Conservation (phyloP, 1,140 invertebrate genomes). For the Diorhabda carinulata region DNA sequence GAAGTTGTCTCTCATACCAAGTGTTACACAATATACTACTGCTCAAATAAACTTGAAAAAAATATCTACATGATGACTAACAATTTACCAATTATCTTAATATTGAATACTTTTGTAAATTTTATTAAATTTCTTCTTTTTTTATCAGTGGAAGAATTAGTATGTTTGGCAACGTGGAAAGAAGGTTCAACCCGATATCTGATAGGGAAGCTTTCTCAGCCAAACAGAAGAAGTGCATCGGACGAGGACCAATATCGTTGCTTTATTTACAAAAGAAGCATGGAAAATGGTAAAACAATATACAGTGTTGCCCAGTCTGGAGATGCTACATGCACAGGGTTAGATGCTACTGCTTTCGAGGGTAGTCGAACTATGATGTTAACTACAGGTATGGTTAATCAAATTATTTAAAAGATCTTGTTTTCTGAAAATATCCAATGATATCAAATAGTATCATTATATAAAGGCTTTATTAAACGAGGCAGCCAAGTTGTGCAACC, state of each 20-base stretch:
- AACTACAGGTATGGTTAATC: conserved; percentile 53
- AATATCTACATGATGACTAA: too few species aligned
- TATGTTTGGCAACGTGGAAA: conserved; percentile 80
- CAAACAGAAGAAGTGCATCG: conserved; percentile 49
- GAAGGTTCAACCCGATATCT: conserved; percentile 78
- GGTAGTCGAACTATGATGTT: conserved; percentile 63
- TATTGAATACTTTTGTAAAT: too few species aligned
- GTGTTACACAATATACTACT: too few species aligned
- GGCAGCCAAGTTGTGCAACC: too few species aligned
- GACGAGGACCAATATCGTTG: conserved; percentile 65
- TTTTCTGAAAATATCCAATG: not conserved
- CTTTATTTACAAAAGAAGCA: conserved; percentile 58
- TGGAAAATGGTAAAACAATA: conserved; percentile 47
- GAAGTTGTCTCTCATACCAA: too few species aligned
- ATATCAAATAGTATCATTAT: not conserved
- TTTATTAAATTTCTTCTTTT: too few species aligned
- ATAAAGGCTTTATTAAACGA: not conserved
- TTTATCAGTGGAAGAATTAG: conserved; percentile 72
- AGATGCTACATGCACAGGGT: conserved; percentile 76
- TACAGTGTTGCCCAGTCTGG: conserved; percentile 73
- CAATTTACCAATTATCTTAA: too few species aligned
- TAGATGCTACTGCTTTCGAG: conserved; percentile 57
- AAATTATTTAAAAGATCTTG: not conserved
- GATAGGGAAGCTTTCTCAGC: conserved; percentile 62
- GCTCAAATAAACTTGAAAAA: too few species aligned